These are phyloP conservation scores for Myripristis murdjan DNA, from an alignment of 2,797 vertebrate genomes.

Conservation along the genomic window DNA sequence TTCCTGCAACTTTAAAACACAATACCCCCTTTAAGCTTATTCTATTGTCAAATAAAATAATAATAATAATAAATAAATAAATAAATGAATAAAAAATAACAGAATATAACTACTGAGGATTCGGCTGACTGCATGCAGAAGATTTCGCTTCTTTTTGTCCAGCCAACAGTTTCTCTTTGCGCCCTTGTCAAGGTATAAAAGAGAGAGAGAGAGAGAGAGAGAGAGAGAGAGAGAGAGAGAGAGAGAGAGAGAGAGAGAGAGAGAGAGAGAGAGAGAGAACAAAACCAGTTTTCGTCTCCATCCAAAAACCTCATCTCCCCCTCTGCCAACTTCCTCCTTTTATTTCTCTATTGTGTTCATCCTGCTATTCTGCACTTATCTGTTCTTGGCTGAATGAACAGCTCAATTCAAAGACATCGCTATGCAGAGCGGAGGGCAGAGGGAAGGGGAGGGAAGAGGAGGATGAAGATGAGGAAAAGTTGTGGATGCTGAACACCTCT, in stretches of 20 bases:
- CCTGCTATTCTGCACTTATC: slow-evolving; percentile 74
- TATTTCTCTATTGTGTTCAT: slow-evolving; percentile 75
- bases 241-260: slow-evolving; percentile 4
- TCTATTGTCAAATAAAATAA: slow-evolving; percentile 50
- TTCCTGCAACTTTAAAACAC: slow-evolving; percentile 41
- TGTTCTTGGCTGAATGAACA: slow-evolving; percentile 79
- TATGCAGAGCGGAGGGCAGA: slow-evolving; percentile 59
- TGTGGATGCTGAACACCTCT: slow-evolving; percentile 63
- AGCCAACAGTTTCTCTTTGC: slow-evolving; percentile 41
- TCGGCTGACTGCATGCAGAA: slow-evolving; percentile 31
- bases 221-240: background rate
- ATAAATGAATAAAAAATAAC: too few species aligned
- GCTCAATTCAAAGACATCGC: slow-evolving; percentile 76
- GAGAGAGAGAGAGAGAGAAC: slow-evolving; percentile 25
- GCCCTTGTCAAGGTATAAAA: slow-evolving; percentile 50
- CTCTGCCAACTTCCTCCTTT: slow-evolving; percentile 41
- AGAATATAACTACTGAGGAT: slow-evolving; percentile 35
- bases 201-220: background rate
- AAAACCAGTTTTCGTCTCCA: slow-evolving; percentile 56
- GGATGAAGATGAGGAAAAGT: slow-evolving; percentile 62
- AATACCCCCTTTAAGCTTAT: slow-evolving; percentile 44
- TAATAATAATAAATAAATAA: slow-evolving; percentile 11
- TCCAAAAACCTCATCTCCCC: slow-evolving; percentile 40
- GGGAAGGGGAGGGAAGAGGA: slow-evolving; percentile 42
- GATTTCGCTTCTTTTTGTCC: slow-evolving; percentile 47